A percentile compares a stretch with the other conserved stretches of the same genome.
Conservation (phyloP, 2,797 vertebrate species). For the Acipenser oxyrinchus region DNA sequence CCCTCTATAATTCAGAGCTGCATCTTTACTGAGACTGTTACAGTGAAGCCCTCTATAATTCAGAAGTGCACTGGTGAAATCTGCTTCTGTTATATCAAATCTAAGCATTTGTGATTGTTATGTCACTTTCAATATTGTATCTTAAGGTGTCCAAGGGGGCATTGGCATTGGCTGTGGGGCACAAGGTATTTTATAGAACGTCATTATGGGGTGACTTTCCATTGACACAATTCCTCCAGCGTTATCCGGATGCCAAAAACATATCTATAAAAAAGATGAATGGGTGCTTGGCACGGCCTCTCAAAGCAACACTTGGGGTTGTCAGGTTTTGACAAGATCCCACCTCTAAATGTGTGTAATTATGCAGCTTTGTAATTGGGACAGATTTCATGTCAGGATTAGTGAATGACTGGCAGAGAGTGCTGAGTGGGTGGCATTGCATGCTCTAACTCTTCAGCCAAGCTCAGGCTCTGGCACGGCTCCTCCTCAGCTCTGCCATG, state of each 20-base stretch:
- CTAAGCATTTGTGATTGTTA: too few relatives aligned
- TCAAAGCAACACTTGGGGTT: conserved; percentile 30
- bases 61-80: too few relatives aligned
- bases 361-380: conserved; percentile 15
- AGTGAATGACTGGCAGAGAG: conserved; percentile 22
- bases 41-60: too few relatives aligned
- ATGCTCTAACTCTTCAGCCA: conserved; percentile 23
- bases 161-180: too few relatives aligned
- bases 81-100: too few relatives aligned
- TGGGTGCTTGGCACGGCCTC: conserved; percentile 3
- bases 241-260: conserved; percentile 14
- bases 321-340: conserved; percentile 27
- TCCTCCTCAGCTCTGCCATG: conserved; percentile 21
- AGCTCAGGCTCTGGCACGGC: conserved; percentile 33
- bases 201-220: too few relatives aligned
- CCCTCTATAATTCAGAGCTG: too few relatives aligned
- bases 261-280: conserved; percentile 17
- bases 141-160: too few relatives aligned
- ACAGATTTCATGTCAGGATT: conserved; percentile 20
- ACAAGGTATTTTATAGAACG: too few relatives aligned
- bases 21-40: too few relatives aligned
- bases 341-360: conserved; percentile 10
- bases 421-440: conserved; percentile 19
- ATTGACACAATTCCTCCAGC: too few relatives aligned
- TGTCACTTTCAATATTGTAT: too few relatives aligned